Base-by-base conservation (phyloP, 2,797 vertebrate species). In the Bovichtus diacanthus region DNA sequence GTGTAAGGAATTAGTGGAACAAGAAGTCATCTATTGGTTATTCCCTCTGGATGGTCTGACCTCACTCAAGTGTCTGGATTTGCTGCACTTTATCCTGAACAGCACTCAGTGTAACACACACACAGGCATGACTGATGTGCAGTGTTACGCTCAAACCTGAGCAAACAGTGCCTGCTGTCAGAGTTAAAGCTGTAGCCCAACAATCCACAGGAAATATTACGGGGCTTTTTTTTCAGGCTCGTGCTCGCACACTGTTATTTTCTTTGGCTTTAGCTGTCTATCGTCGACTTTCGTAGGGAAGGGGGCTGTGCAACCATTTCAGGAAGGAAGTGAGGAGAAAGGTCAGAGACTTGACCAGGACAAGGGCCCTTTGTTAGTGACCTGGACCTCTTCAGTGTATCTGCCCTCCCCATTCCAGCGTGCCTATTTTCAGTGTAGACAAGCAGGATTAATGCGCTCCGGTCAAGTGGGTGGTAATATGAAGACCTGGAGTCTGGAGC, bases 1-100 rank as follows among this genome's bases (percentile, higher is more conserved):
- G 90, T 96, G 94, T 95, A 95, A 96, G 94, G 93, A 94, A 94
- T 95, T 96, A 95, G 95, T 91, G 91, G 93, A 97, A 96, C 96
- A 97, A 97, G 96, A 96, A 97, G 95, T 96, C 95, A 95, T 96
- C 96, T 97, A 96, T 96, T 96, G 95, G 95, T 96, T 95, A 94
- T 96, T 96, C 94, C 87, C 94, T 95, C 93, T 95, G 94, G 95
- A 96, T 93, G 93, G 94, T 90, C 90, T 91, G 87, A 95, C 94
- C 94, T 93, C 93, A 92, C 94, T 95, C 94, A 86, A 94, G 94
- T 94, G 94, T 97, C 95, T 96, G 95, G 92, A 94, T 96, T 95
- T 95, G 93, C 80, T 88, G n/a, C 95, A 96, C 95, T 96, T 94
- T 95, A 92, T 95, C 93, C 84, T 73, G 9, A 94, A 94, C 93